Evolutionary conservation across 2,888 invertebrate genomes (phyloP).

Genomic region (Escarpia spicata): DNA sequence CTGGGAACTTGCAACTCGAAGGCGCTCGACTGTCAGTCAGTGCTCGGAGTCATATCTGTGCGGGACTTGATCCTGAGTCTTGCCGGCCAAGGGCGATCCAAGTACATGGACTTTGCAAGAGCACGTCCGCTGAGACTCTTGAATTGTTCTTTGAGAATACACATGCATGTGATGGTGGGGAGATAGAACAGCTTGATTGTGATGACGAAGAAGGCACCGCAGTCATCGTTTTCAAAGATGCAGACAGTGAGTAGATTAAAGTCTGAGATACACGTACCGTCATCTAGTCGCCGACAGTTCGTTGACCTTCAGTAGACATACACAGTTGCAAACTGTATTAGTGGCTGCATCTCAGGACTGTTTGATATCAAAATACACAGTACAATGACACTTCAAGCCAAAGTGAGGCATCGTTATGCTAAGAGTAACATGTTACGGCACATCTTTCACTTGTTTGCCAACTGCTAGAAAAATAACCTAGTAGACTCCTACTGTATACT

Average conservation of each 20-base stretch:
- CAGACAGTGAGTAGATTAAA: not conserved
- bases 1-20: not conserved
- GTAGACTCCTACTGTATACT: too few species aligned
- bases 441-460: too few species aligned
- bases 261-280: not conserved
- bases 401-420: too few species aligned
- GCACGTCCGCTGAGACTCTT: not conserved
- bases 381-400: too few species aligned
- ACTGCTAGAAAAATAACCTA: too few species aligned
- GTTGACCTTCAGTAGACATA: too few species aligned
- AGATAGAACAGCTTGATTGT: not conserved
- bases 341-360: too few species aligned
- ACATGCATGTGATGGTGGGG: not conserved
- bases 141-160: not conserved
- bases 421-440: too few species aligned
- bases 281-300: too few species aligned
- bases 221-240: not conserved
- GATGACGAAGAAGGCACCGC: not conserved
- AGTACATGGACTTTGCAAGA: not conserved
- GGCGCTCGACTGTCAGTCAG: not conserved
- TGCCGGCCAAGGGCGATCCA: not conserved
- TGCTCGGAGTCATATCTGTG: not conserved
- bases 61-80: not conserved
- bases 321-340: too few species aligned
- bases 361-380: too few species aligned